These are phyloP conservation scores for Macrosiphum euphorbiae DNA, from an alignment of 2,888 invertebrate species.

Conservation along the genomic window DNA sequence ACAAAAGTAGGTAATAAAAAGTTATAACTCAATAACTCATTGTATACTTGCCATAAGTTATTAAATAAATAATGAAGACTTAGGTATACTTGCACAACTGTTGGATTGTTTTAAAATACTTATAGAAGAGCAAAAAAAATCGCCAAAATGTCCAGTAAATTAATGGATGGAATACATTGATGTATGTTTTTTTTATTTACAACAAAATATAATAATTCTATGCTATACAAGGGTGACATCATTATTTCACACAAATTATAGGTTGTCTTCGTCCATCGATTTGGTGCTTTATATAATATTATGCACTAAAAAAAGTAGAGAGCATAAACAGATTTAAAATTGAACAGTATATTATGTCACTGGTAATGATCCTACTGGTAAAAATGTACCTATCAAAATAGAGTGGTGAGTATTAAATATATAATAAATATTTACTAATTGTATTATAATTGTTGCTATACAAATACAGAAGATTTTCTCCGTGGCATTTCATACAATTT, in stretches of 20 bases:
- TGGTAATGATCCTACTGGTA: background rate
- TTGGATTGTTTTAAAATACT: background rate
- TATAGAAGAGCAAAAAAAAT: no score
- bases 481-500: background rate
- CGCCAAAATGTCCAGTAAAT: no score
- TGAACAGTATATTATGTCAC: background rate
- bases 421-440: background rate
- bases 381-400: background rate
- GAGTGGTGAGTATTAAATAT: background rate
- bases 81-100: background rate
- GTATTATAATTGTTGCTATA: background rate
- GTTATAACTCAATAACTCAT: background rate
- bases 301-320: background rate
- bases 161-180: no score
- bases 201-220: no score
- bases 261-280: background rate
- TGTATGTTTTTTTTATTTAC: no score
- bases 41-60: background rate
- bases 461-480: background rate
- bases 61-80: background rate
- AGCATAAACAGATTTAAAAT: background rate
- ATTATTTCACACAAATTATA: background rate
- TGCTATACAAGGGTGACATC: no score
- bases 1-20: background rate
- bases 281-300: background rate